These are phyloP conservation scores for Leptobrachium ailaonicum DNA, from an alignment of 2,113 vertebrate genomes.

Conservation along the genomic window DNA sequence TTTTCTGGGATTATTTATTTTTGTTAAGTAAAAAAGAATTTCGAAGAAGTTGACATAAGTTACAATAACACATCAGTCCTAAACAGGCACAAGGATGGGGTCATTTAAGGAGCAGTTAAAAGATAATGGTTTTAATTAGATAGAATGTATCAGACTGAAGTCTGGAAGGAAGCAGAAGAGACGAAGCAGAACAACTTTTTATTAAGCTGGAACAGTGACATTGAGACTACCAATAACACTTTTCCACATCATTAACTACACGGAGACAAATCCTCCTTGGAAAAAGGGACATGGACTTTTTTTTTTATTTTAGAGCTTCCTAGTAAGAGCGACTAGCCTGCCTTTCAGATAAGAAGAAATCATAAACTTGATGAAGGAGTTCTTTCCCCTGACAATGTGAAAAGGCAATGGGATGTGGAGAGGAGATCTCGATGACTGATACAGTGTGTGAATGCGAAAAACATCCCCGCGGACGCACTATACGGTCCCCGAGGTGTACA, in stretches of 20 bases:
- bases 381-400: not conserved
- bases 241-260: constrained; percentile 49
- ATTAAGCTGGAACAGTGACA: constrained; percentile 20
- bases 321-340: not conserved
- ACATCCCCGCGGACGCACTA: not conserved
- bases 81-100: constrained; percentile 61
- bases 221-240: constrained; percentile 44
- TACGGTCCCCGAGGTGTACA: not conserved
- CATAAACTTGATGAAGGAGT: constrained; percentile 17
- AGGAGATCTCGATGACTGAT: constrained; percentile 20
- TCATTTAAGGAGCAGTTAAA: constrained; percentile 56
- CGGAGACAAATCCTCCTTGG: constrained; percentile 47
- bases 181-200: constrained; percentile 47
- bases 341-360: not conserved
- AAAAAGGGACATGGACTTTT: not conserved
- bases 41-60: constrained; percentile 36
- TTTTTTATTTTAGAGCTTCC: not conserved
- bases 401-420: not conserved
- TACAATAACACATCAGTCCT: constrained; percentile 58
- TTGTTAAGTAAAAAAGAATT: constrained; percentile 50
- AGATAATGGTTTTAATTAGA: constrained; percentile 62
- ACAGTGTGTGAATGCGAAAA: not conserved
- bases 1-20: no score
- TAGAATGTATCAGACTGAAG: constrained; percentile 51
- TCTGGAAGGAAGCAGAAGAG: constrained; percentile 34